A percentile compares a stretch with the other conserved stretches of the same genome.
These are phyloP conservation scores for Ceratoteleas bidentatus DNA, from an alignment of 1,140 invertebrate genomes.

Conservation along the genomic window DNA sequence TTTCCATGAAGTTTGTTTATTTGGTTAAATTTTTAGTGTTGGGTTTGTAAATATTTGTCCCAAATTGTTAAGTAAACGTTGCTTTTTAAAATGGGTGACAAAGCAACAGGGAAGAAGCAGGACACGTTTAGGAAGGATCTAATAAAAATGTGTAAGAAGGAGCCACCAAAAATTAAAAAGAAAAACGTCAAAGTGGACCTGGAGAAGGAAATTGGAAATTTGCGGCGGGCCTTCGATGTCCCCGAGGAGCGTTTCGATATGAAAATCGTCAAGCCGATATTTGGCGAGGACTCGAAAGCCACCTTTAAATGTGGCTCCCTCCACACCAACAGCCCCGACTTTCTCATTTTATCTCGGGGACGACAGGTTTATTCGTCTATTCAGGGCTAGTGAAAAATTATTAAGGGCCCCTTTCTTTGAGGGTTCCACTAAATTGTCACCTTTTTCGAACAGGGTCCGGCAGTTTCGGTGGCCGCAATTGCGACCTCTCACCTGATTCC, in stretches of 20 bases:
- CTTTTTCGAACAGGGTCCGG: constrained; percentile 62
- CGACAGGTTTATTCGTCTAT: constrained; percentile 72
- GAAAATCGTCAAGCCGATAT: constrained; percentile 68
- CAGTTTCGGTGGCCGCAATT: constrained; percentile 75
- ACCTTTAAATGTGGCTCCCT: constrained; percentile 70
- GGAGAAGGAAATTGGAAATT: constrained; percentile 67
- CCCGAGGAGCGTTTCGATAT: constrained; percentile 73
- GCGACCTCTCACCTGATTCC: constrained; percentile 72
- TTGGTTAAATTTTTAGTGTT: too few species aligned
- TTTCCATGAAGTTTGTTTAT: too few species aligned
- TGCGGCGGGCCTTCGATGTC: constrained; percentile 69
- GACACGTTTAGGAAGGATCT: neutral
- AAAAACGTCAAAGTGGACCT: constrained; percentile 44
- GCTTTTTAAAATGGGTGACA: too few species aligned
- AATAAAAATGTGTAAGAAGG: constrained; percentile 9
- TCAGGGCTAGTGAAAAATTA: too few species aligned
- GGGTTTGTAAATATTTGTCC: too few species aligned
- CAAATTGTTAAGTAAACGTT: too few species aligned
- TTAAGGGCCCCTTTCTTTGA: too few species aligned
- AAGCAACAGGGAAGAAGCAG: too few species aligned
- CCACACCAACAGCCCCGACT: constrained; percentile 71
- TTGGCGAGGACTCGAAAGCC: constrained; percentile 70
- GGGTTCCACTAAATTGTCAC: neutral
- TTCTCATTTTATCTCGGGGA: constrained; percentile 75
- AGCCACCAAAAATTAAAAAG: constrained; percentile 1